phyloP scores from a whole-genome alignment of 2,888 invertebrate genomes.

The Thysanoteuthis rhombus region DNA sequence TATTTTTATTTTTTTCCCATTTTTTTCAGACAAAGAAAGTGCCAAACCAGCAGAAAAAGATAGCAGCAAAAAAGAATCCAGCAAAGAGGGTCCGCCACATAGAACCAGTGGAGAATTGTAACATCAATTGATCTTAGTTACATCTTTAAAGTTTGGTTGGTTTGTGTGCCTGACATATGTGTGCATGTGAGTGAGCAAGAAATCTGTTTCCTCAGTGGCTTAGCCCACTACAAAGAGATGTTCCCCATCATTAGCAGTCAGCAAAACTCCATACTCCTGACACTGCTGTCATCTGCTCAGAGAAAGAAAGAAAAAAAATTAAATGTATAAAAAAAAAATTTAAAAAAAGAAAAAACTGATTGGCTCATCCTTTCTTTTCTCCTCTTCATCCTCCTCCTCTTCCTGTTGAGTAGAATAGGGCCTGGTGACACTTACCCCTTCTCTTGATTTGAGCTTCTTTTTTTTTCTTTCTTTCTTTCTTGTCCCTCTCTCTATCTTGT shows the following conservation, averaged over 20 bases:
- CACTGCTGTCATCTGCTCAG: neutral
- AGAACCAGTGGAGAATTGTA: slow-evolving; percentile 21
- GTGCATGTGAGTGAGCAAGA: neutral
- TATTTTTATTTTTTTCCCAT: too few relatives aligned
- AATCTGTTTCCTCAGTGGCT: neutral
- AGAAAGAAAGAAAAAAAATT: neutral
- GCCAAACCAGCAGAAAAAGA: slow-evolving; percentile 1
- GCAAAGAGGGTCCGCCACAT: neutral
- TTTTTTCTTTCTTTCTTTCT: neutral
- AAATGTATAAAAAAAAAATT: too few relatives aligned
- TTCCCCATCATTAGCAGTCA: neutral
- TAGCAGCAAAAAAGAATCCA: neutral
- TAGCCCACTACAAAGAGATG: neutral
- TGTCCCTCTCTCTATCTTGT: too few relatives aligned
- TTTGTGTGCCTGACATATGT: neutral
- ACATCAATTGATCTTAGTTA: neutral
- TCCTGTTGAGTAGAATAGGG: neutral
- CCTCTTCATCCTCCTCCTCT: neutral
- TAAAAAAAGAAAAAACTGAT: neutral
- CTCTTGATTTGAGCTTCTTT: neutral
- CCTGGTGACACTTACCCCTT: neutral
- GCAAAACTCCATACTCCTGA: neutral
- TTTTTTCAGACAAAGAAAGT: neutral
- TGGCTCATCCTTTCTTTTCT: neutral
- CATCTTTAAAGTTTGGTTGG: neutral